phyloP scores from a whole-genome alignment of 2,797 vertebrate genomes.

The Clamator glandarius region DNA sequence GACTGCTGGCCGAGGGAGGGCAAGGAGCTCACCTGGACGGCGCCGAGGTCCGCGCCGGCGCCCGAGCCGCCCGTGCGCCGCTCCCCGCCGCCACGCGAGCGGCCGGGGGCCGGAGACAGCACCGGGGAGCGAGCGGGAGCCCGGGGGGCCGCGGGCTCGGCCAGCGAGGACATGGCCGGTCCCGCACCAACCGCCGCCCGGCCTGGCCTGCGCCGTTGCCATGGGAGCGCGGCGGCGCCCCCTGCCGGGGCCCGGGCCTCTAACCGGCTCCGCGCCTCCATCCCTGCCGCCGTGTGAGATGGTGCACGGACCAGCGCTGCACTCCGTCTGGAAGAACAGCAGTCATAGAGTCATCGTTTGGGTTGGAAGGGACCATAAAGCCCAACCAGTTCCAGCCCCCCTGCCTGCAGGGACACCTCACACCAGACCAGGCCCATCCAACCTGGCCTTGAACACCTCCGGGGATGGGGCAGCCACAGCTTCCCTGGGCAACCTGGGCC shows the following conservation, averaged over 20 bases:
- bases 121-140: background rate
- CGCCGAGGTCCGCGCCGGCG: background rate
- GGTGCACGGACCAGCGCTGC: background rate
- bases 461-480: no score
- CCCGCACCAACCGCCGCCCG: no score
- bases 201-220: conserved; percentile 8
- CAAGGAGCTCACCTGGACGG: background rate
- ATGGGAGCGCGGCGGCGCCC: background rate
- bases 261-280: no score
- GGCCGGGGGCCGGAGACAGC: background rate
- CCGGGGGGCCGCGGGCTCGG: background rate
- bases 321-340: background rate
- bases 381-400: no score
- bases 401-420: no score
- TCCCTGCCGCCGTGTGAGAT: no score
- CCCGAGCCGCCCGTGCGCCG: background rate
- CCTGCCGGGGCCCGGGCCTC: no score
- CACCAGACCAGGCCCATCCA: no score
- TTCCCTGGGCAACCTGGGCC: no score
- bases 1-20: background rate
- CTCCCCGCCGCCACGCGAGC: background rate
- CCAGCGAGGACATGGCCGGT: background rate
- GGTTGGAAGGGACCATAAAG: no score
- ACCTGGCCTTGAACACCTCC: no score
- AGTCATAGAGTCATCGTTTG: background rate